phyloP scores from a whole-genome alignment of 2,113 vertebrate genomes.

The Neotragus pygmaeus region DNA sequence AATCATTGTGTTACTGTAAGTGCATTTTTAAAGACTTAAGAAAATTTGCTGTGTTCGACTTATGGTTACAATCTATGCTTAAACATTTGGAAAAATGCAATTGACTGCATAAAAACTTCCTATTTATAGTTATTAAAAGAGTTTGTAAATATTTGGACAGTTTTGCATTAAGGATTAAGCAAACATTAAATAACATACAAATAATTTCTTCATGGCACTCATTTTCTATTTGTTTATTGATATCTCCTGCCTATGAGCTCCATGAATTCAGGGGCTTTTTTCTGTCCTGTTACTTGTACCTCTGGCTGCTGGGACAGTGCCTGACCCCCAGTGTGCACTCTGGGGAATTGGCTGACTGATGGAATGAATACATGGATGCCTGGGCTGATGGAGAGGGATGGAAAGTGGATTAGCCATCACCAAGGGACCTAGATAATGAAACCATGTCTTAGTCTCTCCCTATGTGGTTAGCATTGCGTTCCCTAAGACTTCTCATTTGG shows the following conservation, averaged over 20 bases:
- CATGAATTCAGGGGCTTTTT: background rate
- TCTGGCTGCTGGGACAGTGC: background rate
- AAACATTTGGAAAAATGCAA: background rate
- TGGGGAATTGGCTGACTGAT: background rate
- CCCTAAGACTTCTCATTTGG: background rate
- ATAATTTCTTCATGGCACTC: background rate
- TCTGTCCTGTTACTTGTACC: background rate
- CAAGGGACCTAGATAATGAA: background rate
- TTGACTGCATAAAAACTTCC: background rate
- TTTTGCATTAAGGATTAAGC: background rate
- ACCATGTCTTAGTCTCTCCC: background rate
- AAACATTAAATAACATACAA: background rate
- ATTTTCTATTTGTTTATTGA: background rate
- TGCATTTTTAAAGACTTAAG: background rate
- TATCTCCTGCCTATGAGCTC: background rate
- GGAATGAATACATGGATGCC: background rate
- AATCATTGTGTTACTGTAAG: background rate
- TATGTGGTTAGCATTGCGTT: background rate
- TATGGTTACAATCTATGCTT: background rate
- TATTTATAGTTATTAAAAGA: background rate
- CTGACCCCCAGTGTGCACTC: background rate
- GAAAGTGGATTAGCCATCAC: background rate
- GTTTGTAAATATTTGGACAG: background rate
- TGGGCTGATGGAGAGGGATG: background rate
- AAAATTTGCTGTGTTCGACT: background rate